A percentile compares a stretch with the other conserved stretches of the same genome.
Conservation (phyloP, 1,140 invertebrate genomes). For the Harpegnathos saltator region DNA sequence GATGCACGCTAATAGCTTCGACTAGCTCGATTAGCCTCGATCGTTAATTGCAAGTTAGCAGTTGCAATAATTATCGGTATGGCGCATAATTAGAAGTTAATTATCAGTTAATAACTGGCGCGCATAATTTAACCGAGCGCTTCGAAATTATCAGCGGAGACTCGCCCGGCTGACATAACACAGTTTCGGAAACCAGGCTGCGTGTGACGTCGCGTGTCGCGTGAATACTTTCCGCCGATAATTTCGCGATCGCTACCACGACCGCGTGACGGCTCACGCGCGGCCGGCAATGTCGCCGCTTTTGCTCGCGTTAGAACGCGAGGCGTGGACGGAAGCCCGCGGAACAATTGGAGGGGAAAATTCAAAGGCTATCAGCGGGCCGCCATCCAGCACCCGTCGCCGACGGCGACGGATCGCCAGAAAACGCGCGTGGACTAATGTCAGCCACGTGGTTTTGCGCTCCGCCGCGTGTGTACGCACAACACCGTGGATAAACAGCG, state of each 20-base stretch:
- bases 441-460: slow-evolving; percentile 11
- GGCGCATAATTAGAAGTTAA: too few relatives aligned
- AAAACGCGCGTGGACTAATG: slow-evolving; percentile 7
- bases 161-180: too few relatives aligned
- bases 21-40: too few relatives aligned
- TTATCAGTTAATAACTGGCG: too few relatives aligned
- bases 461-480: slow-evolving; percentile 19
- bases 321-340: background rate
- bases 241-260: background rate
- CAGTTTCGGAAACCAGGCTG: too few relatives aligned
- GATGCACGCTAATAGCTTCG: too few relatives aligned
- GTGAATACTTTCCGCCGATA: background rate
- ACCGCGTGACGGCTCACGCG: background rate
- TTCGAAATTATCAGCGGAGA: too few relatives aligned
- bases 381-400: background rate
- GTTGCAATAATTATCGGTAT: too few relatives aligned
- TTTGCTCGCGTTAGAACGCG: background rate
- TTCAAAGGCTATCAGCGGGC: background rate
- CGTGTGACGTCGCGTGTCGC: background rate
- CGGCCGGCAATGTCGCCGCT: background rate
- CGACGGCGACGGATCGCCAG: background rate
- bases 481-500: slow-evolving; percentile 18
- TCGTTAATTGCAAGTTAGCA: too few relatives aligned
- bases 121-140: too few relatives aligned
- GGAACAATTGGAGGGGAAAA: slow-evolving; percentile 22